A percentile compares a stretch with the other conserved stretches of the same genome.
Evolutionary conservation across 2,888 invertebrate species (phyloP).

Genomic region (Sarcophaga caerulescens): DNA sequence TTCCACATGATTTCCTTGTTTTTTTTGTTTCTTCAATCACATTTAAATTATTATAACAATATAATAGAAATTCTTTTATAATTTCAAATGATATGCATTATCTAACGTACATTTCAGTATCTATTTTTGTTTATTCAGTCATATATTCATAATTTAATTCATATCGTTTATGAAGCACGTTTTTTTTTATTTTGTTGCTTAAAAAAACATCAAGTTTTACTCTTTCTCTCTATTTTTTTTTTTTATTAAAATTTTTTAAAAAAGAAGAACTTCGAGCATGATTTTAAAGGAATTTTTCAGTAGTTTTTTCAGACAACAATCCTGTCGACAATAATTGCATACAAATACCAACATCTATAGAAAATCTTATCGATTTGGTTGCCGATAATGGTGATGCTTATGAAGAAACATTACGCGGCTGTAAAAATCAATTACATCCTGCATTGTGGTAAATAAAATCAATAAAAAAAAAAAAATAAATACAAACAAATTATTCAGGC

Average conservation of each 20-base stretch:
- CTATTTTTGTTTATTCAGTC: not conserved
- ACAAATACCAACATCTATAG: constrained; percentile 82
- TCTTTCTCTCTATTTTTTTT: constrained; percentile 25
- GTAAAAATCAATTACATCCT: constrained; percentile 81
- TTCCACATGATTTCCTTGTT: constrained; percentile 19
- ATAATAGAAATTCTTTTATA: constrained; percentile 2
- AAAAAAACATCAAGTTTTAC: constrained; percentile 25
- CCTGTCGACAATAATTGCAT: constrained; percentile 72
- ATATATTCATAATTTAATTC: constrained; percentile 31
- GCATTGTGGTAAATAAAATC: constrained; percentile 79
- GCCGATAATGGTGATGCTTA: constrained; percentile 86
- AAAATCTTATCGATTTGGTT: constrained; percentile 84
- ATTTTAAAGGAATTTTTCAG: constrained; percentile 80
- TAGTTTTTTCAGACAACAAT: constrained; percentile 82
- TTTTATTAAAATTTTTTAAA: constrained; percentile 29
- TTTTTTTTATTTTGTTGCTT: constrained; percentile 20
- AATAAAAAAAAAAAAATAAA: not conserved
- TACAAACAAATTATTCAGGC: not conserved
- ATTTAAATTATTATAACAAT: constrained; percentile 1
- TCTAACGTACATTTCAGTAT: constrained; percentile 1
- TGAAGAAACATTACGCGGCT: constrained; percentile 84
- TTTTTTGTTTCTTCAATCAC: constrained; percentile 9
- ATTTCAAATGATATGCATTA: constrained; percentile 15
- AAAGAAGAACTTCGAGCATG: constrained; percentile 68
- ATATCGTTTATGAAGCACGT: constrained; percentile 28